Evolutionary conservation across 2,888 invertebrate genomes (phyloP), one percentile per base, ranked within the genome.

Genomic region (Ormyrus labotus): DNA sequence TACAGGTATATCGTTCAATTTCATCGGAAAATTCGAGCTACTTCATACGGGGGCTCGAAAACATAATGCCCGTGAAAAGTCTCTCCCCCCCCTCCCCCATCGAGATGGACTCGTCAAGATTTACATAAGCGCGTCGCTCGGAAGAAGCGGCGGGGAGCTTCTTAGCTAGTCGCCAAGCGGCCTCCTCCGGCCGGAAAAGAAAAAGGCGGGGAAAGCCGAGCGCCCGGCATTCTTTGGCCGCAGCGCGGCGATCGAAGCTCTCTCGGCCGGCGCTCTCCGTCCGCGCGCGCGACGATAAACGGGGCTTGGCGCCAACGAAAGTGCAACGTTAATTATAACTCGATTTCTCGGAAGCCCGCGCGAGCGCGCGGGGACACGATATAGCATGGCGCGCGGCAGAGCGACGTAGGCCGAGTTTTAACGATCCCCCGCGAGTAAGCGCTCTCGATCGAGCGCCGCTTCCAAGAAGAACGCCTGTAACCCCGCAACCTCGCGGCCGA

Each of bases 401-500:
- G 55, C 45, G 57, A 10, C 69, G 61, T 47, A 53, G n/a, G 78
- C 53, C 51, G 74, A 60, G 58, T 57, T 61, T 68, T 72, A 81
- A 81, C 80, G 80, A 77, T 76, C 72, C 63, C 51, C 53, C 11
- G 34, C 55, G 69, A 34, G 34, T 34, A 4, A 34, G 65, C 63
- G 70, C 55, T 71, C 34, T 34, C 78, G 78, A 78, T 78, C 78
- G 83, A 84, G 78, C 82, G 79, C 78, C 81, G 68, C 60, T 85
- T 84, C 84, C 82, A 69, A 81, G 84, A 85, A 84, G 67, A 74
- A 79, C 83, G 79, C 85, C 85, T 85, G 83, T 80, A 80, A 81
- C 81, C 81, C 67, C 81, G 84, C 82, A 84, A 83, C 84, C 83
- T 78, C 80, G 71, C 77, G 71, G 64, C 74, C 84, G 78, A 70